These are phyloP conservation scores for Hephaestus fuliginosus DNA, from an alignment of 2,797 vertebrate genomes.

Conservation along the genomic window DNA sequence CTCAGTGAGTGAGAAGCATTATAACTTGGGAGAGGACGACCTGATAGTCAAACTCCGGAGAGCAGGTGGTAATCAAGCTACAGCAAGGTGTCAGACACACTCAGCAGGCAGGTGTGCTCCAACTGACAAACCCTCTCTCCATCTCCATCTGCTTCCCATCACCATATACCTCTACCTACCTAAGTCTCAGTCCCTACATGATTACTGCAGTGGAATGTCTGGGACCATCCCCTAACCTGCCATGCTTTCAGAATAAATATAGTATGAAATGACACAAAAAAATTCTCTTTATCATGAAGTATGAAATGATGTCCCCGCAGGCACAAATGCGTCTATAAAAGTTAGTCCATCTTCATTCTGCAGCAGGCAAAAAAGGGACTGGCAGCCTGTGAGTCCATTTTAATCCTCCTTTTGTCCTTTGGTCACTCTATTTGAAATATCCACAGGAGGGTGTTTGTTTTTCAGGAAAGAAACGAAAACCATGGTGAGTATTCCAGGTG, in stretches of 20 bases:
- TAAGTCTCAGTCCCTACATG: constrained; percentile 52
- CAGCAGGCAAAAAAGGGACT: constrained; percentile 7
- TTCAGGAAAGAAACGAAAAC: constrained; percentile 39
- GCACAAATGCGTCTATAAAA: constrained; percentile 53
- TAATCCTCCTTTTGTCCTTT: constrained; percentile 70
- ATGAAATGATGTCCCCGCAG: constrained; percentile 20
- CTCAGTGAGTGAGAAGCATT: constrained; percentile 26
- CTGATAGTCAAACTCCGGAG: constrained; percentile 44
- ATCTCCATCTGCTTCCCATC: constrained; percentile 38
- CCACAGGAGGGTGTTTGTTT: constrained; percentile 54
- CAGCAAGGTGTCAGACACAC: constrained; percentile 64
- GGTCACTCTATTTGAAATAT: constrained; percentile 51
- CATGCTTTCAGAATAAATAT: constrained; percentile 36
- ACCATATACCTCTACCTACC: constrained; percentile 26
- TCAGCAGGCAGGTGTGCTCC: constrained; percentile 66
- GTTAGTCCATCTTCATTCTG: constrained; percentile 69
- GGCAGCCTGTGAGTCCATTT: constrained; percentile 51
- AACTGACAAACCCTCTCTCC: constrained; percentile 44
- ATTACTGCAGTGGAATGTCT: constrained; percentile 14
- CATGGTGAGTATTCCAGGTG: constrained; percentile 67
- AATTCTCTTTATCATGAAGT: not conserved
- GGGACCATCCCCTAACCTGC: constrained; percentile 12
- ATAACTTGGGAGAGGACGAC: constrained; percentile 41
- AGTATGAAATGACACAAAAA: constrained; percentile 1
- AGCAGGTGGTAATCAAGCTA: constrained; percentile 40